These are phyloP conservation scores for Loripinus fragilis DNA, from an alignment of 2,888 invertebrate species.

Conservation along the genomic window DNA sequence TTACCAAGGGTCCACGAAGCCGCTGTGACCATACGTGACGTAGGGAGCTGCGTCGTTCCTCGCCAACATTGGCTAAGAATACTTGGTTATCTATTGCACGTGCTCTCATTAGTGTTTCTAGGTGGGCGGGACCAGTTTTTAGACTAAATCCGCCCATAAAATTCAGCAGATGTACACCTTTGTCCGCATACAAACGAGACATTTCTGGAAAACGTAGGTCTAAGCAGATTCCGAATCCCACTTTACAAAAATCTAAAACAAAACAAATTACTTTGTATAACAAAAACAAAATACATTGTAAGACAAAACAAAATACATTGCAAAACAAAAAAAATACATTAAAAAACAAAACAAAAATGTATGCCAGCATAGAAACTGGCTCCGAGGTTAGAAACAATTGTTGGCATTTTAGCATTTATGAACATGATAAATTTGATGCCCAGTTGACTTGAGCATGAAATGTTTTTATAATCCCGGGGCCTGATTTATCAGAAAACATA, in stretches of 20 bases:
- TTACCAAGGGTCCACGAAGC: constrained; percentile 91
- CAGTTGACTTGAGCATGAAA: too few species aligned
- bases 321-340: too few species aligned
- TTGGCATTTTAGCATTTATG: too few species aligned
- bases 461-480: too few species aligned
- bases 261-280: too few species aligned
- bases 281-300: too few species aligned
- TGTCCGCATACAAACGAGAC: constrained; percentile 83
- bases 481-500: too few species aligned
- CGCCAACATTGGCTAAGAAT: constrained; percentile 91
- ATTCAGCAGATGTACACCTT: constrained; percentile 90
- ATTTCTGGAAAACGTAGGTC: constrained; percentile 95
- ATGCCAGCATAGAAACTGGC: too few species aligned
- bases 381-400: too few species aligned
- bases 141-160: constrained; percentile 98
- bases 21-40: constrained; percentile 94
- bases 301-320: too few species aligned
- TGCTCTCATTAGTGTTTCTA: constrained; percentile 92
- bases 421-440: too few species aligned
- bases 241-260: constrained; percentile 86
- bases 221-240: constrained; percentile 97
- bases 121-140: constrained; percentile 96
- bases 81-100: constrained; percentile 94
- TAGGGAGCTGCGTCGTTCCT: constrained; percentile 89
- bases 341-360: too few species aligned